Evolutionary conservation across 2,113 vertebrate genomes (phyloP).

Genomic region (Myiopsitta monachus): DNA sequence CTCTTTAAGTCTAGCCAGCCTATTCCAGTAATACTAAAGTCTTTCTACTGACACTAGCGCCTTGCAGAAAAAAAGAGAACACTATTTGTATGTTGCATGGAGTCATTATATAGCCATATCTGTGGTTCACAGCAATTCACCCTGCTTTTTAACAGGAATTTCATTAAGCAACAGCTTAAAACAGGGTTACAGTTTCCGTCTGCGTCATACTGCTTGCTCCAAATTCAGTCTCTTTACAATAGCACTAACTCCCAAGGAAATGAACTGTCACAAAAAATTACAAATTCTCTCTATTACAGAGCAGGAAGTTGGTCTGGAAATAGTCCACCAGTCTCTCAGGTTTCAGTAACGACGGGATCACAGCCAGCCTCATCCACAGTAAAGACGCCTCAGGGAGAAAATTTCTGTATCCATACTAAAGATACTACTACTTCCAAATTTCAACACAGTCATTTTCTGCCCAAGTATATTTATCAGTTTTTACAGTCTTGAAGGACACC

Average conservation of each 20-base stretch:
- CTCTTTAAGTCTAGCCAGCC: background rate
- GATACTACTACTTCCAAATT: background rate
- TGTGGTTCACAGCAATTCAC: background rate
- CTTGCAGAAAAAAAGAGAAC: background rate
- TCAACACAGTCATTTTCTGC: background rate
- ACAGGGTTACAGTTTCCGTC: background rate
- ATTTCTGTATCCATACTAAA: background rate
- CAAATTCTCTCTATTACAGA: background rate
- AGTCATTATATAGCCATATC: background rate
- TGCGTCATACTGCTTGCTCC: background rate
- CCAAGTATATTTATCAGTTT: background rate
- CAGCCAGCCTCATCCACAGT: background rate
- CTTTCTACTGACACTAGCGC: background rate
- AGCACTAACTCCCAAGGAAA: conserved; percentile 23
- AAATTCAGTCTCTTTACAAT: background rate
- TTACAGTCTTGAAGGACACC: background rate
- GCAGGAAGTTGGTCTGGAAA: background rate
- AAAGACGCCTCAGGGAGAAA: background rate
- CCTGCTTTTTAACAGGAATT: background rate
- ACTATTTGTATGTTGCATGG: background rate
- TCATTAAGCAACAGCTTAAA: conserved; percentile 11
- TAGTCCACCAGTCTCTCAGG: background rate
- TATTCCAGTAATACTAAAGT: background rate
- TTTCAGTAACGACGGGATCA: background rate
- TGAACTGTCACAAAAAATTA: conserved; percentile 2